These are phyloP conservation scores for Nemotelus nigrinus DNA, from an alignment of 2,888 invertebrate species.

Conservation along the genomic window DNA sequence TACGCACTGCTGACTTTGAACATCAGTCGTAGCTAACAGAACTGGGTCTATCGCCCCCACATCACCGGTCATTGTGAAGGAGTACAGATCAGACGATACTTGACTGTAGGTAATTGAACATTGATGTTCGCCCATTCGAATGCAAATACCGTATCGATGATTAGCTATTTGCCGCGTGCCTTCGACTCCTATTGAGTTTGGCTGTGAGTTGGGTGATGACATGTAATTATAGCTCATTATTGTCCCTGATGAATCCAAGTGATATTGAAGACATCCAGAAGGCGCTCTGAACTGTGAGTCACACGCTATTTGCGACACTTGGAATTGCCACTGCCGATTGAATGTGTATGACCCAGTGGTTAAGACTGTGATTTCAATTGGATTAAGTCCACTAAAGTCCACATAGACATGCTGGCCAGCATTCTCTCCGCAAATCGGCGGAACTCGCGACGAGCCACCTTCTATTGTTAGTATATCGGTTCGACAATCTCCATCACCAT, in stretches of 20 bases:
- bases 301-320: constrained; percentile 78
- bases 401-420: constrained; percentile 82
- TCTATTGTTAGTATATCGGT: constrained; percentile 77
- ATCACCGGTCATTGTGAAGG: constrained; percentile 78
- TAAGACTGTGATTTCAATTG: constrained; percentile 75
- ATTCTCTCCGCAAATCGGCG: constrained; percentile 82
- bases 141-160: constrained; percentile 80
- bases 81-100: constrained; percentile 67
- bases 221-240: constrained; percentile 83
- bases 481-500: constrained; percentile 76
- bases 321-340: constrained; percentile 79
- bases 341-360: constrained; percentile 71
- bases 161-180: constrained; percentile 79
- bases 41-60: constrained; percentile 73
- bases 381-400: constrained; percentile 74
- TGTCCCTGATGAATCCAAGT: constrained; percentile 70
- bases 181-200: constrained; percentile 66
- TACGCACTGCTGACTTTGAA: constrained; percentile 70
- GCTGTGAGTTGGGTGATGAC: constrained; percentile 69
- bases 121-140: constrained; percentile 76
- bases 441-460: constrained; percentile 75
- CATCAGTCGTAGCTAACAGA: constrained; percentile 70
- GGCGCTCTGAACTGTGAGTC: constrained; percentile 78
- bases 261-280: constrained; percentile 81
- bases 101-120: constrained; percentile 78